A percentile compares a stretch with the other conserved stretches of the same genome.
Evolutionary conservation across 2,888 invertebrate species (phyloP).

Genomic region (Caenorhabditis sp.): DNA sequence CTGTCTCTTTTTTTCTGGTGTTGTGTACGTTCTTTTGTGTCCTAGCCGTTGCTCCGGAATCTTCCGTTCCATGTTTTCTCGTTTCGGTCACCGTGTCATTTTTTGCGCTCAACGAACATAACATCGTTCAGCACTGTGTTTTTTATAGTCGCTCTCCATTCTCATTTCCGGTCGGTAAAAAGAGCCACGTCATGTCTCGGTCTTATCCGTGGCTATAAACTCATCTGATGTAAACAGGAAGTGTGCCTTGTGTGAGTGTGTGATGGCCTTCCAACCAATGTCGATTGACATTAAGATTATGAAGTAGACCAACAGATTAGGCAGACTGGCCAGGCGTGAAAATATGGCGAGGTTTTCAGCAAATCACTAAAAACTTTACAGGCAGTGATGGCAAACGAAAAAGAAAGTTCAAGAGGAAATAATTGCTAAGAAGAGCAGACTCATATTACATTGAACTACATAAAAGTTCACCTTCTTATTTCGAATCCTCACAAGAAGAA

Average conservation of each 20-base stretch:
- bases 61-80: background rate
- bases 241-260: background rate
- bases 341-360: constrained; percentile 12
- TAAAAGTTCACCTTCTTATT: background rate
- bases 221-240: constrained; percentile 45
- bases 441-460: too few relatives aligned
- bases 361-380: background rate
- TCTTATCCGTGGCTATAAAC: background rate
- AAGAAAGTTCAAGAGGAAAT: too few relatives aligned
- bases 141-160: constrained; percentile 4
- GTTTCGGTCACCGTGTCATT: background rate
- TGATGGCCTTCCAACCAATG: constrained; percentile 21
- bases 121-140: constrained; percentile 22
- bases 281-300: constrained; percentile 2
- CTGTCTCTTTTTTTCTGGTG: constrained; percentile 23
- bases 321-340: constrained; percentile 10
- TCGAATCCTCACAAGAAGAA: too few relatives aligned
- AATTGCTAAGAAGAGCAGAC: too few relatives aligned
- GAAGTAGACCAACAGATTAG: constrained; percentile 28
- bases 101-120: constrained; percentile 10
- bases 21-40: constrained; percentile 12
- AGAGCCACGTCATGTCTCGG: constrained; percentile 42
- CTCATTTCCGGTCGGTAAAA: constrained; percentile 28
- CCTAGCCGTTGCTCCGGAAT: background rate
- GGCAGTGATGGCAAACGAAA: background rate